Evolutionary conservation across 2,888 invertebrate species (phyloP).

Genomic region (Lomographa bimaculata): DNA sequence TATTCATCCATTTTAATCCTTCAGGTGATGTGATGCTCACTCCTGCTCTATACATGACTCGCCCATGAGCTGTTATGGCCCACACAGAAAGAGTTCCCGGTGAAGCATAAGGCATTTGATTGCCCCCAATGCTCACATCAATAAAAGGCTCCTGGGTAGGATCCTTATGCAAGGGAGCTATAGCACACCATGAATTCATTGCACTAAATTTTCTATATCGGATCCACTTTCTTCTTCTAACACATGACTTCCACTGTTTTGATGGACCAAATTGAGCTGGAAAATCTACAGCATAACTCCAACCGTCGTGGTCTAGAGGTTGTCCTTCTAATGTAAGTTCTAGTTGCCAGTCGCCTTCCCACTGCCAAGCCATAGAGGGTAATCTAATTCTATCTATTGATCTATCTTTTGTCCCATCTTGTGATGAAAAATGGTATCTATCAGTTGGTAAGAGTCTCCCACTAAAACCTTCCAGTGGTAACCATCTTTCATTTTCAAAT

Average conservation of each 20-base stretch:
- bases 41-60: slow-evolving; percentile 94
- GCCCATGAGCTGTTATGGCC: slow-evolving; percentile 96
- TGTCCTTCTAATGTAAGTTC: slow-evolving; percentile 93
- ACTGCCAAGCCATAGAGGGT: slow-evolving; percentile 98
- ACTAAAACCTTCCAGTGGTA: slow-evolving; percentile 94
- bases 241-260: slow-evolving; percentile 95
- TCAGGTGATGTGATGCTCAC: slow-evolving; percentile 93
- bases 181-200: slow-evolving; percentile 96
- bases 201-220: slow-evolving; percentile 94
- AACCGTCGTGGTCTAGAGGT: slow-evolving; percentile 94
- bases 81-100: slow-evolving; percentile 92
- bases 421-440: slow-evolving; percentile 92
- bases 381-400: slow-evolving; percentile 91
- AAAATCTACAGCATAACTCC: slow-evolving; percentile 97
- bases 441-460: slow-evolving; percentile 93
- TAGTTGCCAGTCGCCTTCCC: slow-evolving; percentile 97
- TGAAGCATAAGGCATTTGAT: slow-evolving; percentile 90
- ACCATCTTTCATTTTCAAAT: slow-evolving; percentile 97
- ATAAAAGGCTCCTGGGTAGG: slow-evolving; percentile 97
- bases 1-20: slow-evolving; percentile 92
- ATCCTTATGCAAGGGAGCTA: slow-evolving; percentile 94
- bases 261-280: slow-evolving; percentile 91
- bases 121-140: slow-evolving; percentile 94
- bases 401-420: slow-evolving; percentile 91
- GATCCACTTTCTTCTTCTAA: slow-evolving; percentile 94